These are phyloP conservation scores for Drosophila bocqueti DNA, from an alignment of 1,140 invertebrate species.

Conservation along the genomic window DNA sequence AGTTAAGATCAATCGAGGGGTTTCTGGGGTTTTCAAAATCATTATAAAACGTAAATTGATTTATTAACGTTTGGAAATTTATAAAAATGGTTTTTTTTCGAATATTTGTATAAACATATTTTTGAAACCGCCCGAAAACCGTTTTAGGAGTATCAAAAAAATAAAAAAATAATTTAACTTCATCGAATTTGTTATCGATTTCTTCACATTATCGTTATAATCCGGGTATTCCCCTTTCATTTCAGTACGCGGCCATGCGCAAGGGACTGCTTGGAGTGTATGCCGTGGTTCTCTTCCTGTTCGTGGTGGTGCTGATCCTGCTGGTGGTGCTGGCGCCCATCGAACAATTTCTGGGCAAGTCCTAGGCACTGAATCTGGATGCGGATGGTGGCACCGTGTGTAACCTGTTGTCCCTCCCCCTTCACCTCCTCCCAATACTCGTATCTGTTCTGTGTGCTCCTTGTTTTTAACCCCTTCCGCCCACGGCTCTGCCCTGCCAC, in stretches of 20 bases:
- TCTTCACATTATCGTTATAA: background rate
- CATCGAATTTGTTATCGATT: background rate
- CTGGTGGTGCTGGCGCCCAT: constrained; percentile 92
- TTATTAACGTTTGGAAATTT: background rate
- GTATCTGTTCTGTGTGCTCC: constrained; percentile 41
- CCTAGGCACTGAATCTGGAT: constrained; percentile 23
- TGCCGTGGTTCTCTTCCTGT: constrained; percentile 88
- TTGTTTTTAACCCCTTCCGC: constrained; percentile 37
- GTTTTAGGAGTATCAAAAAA: too few species aligned
- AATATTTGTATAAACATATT: background rate
- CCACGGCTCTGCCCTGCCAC: constrained; percentile 15
- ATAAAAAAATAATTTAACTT: background rate
- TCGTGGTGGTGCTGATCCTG: constrained; percentile 89
- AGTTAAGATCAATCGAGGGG: too few species aligned
- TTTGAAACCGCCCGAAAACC: background rate
- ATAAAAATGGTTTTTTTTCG: background rate
- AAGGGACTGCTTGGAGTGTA: constrained; percentile 91
- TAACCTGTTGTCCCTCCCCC: constrained; percentile 1
- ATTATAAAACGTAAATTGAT: background rate
- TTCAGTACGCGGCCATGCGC: constrained; percentile 90
- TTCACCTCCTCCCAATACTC: constrained; percentile 26
- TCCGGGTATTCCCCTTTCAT: background rate
- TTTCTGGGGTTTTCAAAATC: background rate
- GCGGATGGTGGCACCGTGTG: constrained; percentile 9
- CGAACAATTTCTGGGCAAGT: constrained; percentile 76